These are phyloP conservation scores for Excalfactoria chinensis DNA, from an alignment of 2,113 vertebrate species.

Conservation along the genomic window DNA sequence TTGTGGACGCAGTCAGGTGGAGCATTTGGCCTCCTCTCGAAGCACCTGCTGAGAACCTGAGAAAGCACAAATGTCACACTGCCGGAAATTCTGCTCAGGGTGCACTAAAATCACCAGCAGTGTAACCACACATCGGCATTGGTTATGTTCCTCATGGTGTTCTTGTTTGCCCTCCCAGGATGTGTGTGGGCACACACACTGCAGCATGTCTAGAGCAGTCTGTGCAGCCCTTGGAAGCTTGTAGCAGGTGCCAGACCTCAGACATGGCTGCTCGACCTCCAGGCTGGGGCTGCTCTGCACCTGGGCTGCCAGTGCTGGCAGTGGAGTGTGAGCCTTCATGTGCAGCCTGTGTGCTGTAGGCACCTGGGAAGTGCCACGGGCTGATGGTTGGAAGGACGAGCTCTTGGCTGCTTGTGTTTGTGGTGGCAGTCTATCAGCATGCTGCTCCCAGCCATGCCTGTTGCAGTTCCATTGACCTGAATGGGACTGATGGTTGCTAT, in stretches of 20 bases:
- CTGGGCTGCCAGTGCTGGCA: not conserved
- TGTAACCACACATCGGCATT: not conserved
- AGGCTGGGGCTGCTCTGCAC: not conserved
- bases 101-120: not conserved
- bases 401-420: not conserved
- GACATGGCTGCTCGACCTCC: not conserved
- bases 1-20: not conserved
- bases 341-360: accelerated
- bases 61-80: not conserved
- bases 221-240: accelerated
- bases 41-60: not conserved
- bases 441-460: accelerated
- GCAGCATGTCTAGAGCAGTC: not conserved
- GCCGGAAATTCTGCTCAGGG: not conserved
- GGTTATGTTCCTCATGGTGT: not conserved
- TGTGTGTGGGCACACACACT: too few species aligned
- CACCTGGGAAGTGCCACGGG: not conserved
- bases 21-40: not conserved
- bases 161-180: not conserved
- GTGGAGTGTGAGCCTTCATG: not conserved
- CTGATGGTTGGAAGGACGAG: not conserved
- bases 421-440: not conserved
- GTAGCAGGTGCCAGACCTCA: not conserved
- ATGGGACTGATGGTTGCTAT: not conserved
- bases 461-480: not conserved